Percentiles rank a stretch among this genome's conserved stretches.
Conservation (phyloP, 2,888 invertebrate genomes). For the Synergus laeviventris region DNA sequence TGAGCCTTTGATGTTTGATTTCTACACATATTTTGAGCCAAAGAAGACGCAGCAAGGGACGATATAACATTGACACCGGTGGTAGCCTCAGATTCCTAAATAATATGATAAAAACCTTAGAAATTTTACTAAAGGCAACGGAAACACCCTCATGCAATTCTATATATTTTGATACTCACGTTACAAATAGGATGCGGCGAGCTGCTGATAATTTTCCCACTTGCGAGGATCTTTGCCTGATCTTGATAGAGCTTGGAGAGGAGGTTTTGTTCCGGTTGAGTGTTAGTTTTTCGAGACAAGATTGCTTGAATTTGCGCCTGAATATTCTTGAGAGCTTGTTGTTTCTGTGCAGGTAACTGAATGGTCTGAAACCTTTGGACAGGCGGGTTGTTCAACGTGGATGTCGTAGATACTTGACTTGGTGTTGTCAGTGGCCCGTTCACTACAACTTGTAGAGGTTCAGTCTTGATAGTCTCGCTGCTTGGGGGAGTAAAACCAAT, state of each 20-base stretch:
- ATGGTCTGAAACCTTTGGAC: constrained; percentile 84
- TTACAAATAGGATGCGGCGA: constrained; percentile 64
- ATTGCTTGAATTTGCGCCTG: constrained; percentile 82
- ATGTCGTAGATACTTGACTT: constrained; percentile 59
- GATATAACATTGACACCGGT: constrained; percentile 64
- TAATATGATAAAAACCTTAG: constrained; percentile 40
- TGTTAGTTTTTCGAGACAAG: constrained; percentile 77
- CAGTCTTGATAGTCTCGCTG: constrained; percentile 67
- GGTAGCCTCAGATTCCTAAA: constrained; percentile 65
- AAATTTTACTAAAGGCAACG: not conserved
- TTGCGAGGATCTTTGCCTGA: constrained; percentile 84
- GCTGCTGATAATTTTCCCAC: constrained; percentile 81
- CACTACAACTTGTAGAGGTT: constrained; percentile 60
- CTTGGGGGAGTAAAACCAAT: constrained; percentile 63
- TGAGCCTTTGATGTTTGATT: constrained; percentile 72
- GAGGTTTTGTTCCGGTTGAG: constrained; percentile 78
- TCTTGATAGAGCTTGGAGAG: constrained; percentile 82
- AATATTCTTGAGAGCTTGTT: constrained; percentile 78
- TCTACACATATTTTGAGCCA: constrained; percentile 66
- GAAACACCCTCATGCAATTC: not conserved
- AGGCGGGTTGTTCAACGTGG: constrained; percentile 69
- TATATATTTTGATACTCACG: constrained; percentile 59
- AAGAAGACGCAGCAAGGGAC: constrained; percentile 63
- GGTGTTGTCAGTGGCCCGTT: constrained; percentile 64
- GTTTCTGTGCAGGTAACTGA: constrained; percentile 85